Conservation (phyloP, 1,140 invertebrate species). For the Cryptotermes secundus region DNA sequence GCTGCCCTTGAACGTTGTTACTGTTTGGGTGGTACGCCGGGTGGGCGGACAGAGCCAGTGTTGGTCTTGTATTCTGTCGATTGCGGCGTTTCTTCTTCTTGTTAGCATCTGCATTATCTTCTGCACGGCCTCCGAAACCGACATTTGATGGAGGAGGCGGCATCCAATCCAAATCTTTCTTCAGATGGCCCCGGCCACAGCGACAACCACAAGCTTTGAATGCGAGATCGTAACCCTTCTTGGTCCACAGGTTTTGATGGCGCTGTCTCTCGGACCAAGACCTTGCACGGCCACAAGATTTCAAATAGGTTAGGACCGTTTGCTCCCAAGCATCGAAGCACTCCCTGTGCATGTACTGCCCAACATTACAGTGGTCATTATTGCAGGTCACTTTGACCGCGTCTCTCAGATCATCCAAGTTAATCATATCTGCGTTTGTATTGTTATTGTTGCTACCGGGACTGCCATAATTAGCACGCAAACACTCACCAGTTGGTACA, state of each 20-base stretch:
- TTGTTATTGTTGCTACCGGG: slow-evolving; percentile 48
- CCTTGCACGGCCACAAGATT: slow-evolving; percentile 83
- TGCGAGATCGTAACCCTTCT: slow-evolving; percentile 93
- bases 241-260: slow-evolving; percentile 94
- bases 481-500: slow-evolving; percentile 76
- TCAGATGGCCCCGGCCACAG: slow-evolving; percentile 85
- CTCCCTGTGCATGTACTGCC: slow-evolving; percentile 91
- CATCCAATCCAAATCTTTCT: slow-evolving; percentile 92
- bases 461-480: slow-evolving; percentile 53
- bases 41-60: slow-evolving; percentile 51
- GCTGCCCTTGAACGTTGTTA: slow-evolving; percentile 50
- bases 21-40: slow-evolving; percentile 41
- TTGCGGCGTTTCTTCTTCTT: slow-evolving; percentile 75
- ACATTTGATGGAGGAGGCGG: slow-evolving; percentile 55
- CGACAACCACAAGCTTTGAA: slow-evolving; percentile 86
- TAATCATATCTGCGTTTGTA: slow-evolving; percentile 42
- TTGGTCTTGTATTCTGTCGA: slow-evolving; percentile 62
- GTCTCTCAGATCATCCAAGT: slow-evolving; percentile 71
- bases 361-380: slow-evolving; percentile 85
- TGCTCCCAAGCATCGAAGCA: slow-evolving; percentile 95
- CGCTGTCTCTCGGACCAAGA: slow-evolving; percentile 93
- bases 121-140: slow-evolving; percentile 6
- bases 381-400: slow-evolving; percentile 90
- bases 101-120: slow-evolving; percentile 53
- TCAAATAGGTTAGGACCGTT: slow-evolving; percentile 81